Evolutionary conservation across 2,113 vertebrate species (phyloP).

Genomic region (Odobenus rosmarus): DNA sequence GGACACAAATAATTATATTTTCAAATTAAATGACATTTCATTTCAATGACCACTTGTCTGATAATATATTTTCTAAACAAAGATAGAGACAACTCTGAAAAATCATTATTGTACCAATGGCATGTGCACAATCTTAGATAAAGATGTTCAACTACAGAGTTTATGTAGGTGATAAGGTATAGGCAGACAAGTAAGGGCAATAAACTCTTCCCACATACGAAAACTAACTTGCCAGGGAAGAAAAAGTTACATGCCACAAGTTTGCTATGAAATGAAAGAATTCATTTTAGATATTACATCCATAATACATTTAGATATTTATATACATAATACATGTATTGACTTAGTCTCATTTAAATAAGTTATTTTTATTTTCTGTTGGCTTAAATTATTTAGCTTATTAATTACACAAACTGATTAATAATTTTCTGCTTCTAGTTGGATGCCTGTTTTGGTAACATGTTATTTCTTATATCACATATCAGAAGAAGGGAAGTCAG

Average conservation of each 20-base stretch:
- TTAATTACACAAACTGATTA: conserved; percentile 4
- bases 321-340: not conserved
- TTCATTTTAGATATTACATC: not conserved
- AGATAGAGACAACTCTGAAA: not conserved
- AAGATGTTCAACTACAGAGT: not conserved
- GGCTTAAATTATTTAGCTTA: not conserved
- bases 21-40: conserved; percentile 33
- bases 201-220: not conserved
- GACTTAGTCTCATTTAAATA: not conserved
- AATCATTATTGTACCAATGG: not conserved
- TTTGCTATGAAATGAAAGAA: not conserved
- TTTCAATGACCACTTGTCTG: not conserved
- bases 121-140: not conserved
- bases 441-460: not conserved
- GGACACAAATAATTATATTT: not conserved
- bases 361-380: not conserved
- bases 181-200: not conserved
- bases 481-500: not conserved
- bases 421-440: not conserved
- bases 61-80: conserved; percentile 15
- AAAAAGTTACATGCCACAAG: not conserved
- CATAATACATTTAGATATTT: not conserved
- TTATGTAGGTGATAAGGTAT: not conserved
- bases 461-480: not conserved
- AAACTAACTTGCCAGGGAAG: not conserved